Evolutionary conservation across 2,888 invertebrate genomes (phyloP).

Genomic region (Iphiclides podalirius): DNA sequence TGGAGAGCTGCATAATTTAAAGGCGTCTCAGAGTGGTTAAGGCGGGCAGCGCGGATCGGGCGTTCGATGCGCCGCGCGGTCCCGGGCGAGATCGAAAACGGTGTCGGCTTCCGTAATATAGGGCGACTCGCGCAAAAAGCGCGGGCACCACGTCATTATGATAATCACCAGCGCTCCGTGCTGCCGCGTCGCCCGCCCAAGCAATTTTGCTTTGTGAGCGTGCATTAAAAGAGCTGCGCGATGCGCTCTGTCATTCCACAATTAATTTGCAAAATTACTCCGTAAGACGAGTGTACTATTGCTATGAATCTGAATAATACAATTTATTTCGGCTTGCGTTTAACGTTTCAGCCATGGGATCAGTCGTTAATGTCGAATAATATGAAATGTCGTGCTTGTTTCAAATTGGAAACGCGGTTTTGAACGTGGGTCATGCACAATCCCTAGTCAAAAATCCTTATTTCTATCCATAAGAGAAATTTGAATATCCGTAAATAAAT

Average conservation of each 20-base stretch:
- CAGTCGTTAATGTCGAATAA: too few relatives aligned
- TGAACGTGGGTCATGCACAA: too few relatives aligned
- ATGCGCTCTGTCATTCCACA: slow-evolving; percentile 74
- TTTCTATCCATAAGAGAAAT: too few relatives aligned
- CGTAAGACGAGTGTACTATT: slow-evolving; percentile 42
- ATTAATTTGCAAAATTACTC: slow-evolving; percentile 65
- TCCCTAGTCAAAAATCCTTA: too few relatives aligned
- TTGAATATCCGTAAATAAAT: too few relatives aligned
- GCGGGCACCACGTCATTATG: slow-evolving; percentile 76
- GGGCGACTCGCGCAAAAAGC: slow-evolving; percentile 70
- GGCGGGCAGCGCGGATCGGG: slow-evolving; percentile 51
- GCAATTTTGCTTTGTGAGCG: slow-evolving; percentile 75
- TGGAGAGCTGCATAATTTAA: slow-evolving; percentile 78
- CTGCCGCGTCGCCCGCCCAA: slow-evolving; percentile 66
- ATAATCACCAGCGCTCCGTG: slow-evolving; percentile 75
- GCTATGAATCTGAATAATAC: slow-evolving; percentile 2
- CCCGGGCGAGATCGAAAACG: slow-evolving; percentile 41
- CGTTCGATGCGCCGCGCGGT: slow-evolving; percentile 33
- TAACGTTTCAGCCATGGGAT: too few relatives aligned
- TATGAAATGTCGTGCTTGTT: too few relatives aligned
- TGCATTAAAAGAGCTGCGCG: slow-evolving; percentile 72
- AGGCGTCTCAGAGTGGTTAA: slow-evolving; percentile 64
- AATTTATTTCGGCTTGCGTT: slow-evolving; percentile 3
- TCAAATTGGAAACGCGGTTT: too few relatives aligned
- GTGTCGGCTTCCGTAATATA: slow-evolving; percentile 71